Base-by-base conservation (phyloP, 2,888 invertebrate genomes). In the Opisthograptis luteolata region DNA sequence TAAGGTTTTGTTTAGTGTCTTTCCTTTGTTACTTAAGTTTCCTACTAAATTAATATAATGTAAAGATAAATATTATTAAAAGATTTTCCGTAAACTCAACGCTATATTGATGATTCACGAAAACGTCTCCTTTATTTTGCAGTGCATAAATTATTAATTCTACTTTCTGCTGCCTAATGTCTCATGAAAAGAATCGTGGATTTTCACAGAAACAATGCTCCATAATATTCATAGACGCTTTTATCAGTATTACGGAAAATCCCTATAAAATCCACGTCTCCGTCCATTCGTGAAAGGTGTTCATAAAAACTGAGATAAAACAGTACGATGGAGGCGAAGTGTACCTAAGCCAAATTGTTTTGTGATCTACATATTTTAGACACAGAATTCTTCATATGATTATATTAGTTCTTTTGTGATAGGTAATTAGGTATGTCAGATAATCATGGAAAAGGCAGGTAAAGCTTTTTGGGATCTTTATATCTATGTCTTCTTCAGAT, bases 241-340 rank as follows among this genome's bases (percentile, higher is more conserved):
- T 55, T 57, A 60, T 53, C 52, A 51, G 58, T 46, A 48, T 55
- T 41, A 51, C 43, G 39, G 45, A 34, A 49, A 55, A 60, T 60
- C 60, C 58, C 49, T 53, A 48, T 49, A 44, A 55, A 60, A 58
- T 58, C 49, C 55, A 51, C 53, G 49, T 55, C 58, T 60, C 39
- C 30, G 20, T 35, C 40, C 50, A 45, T 45, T 45, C 50, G 50
- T 35, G 34, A 35, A 35, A 51, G 40, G 44, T 45, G 50, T 25
- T 48, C 48, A 36, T 34, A 32, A 15, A 37, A 14, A 27, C 14
- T 8, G 1, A 37, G 36, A 31, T 6, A 13, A 15, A 12, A 36
- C 5, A 14, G 6, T 1, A 12, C 12, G 15, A 3, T 37, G 25
- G 36, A 48, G 13, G 7, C 6, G 49, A 37, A 43, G 27, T 35